These are phyloP conservation scores for Brachirus orientalis DNA, from an alignment of 2,113 vertebrate genomes.

Conservation along the genomic window DNA sequence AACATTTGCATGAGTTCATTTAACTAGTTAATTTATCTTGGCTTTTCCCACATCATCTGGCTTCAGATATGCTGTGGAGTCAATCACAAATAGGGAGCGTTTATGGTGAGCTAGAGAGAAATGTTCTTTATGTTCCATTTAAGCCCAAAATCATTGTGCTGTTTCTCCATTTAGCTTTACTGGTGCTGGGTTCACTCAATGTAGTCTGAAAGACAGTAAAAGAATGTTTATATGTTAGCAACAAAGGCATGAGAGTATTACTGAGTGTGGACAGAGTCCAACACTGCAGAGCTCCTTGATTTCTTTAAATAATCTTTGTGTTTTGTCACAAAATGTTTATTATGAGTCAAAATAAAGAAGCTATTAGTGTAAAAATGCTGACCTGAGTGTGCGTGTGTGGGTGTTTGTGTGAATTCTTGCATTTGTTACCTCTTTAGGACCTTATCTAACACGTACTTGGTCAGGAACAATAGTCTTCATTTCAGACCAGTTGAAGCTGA, in stretches of 20 bases:
- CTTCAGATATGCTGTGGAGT: not conserved
- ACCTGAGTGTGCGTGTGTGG: too few relatives aligned
- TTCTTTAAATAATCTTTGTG: not conserved
- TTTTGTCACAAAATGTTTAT: too few relatives aligned
- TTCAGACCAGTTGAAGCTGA: too few relatives aligned
- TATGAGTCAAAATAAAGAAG: too few relatives aligned
- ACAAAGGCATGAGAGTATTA: not conserved
- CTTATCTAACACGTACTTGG: too few relatives aligned
- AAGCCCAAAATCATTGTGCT: too few relatives aligned
- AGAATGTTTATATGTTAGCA: constrained; percentile 16
- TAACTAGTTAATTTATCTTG: not conserved
- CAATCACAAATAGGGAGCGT: not conserved
- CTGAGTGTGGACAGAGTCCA: not conserved
- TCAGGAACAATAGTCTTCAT: too few relatives aligned
- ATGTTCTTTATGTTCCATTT: constrained; percentile 7
- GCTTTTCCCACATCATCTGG: not conserved
- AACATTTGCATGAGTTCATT: constrained; percentile 1
- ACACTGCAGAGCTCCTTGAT: not conserved
- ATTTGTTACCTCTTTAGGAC: too few relatives aligned
- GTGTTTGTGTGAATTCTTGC: too few relatives aligned
- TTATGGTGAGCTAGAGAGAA: not conserved
- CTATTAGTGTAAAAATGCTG: too few relatives aligned
- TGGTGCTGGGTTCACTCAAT: constrained; percentile 1
- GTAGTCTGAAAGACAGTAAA: constrained; percentile 8
- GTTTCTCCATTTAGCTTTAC: constrained; percentile 32